These are phyloP conservation scores for Lucilia cuprina DNA, from an alignment of 1,140 invertebrate species.

Conservation along the genomic window DNA sequence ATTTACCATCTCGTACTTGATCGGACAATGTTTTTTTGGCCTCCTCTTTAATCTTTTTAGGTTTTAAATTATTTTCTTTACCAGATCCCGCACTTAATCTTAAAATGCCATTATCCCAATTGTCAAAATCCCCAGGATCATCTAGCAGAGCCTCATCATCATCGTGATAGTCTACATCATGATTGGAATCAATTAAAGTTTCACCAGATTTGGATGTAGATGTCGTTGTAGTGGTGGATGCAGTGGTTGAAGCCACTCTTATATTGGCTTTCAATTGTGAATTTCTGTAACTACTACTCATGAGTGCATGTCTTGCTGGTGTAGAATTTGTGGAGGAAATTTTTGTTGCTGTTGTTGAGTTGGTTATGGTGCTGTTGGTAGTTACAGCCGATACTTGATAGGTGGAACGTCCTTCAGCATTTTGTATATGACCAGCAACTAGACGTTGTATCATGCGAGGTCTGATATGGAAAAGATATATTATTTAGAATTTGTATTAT, in stretches of 20 bases:
- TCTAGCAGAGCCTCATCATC: constrained; percentile 61
- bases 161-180: constrained; percentile 37
- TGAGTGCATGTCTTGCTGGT: not conserved
- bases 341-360: constrained; percentile 19
- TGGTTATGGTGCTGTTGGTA: constrained; percentile 44
- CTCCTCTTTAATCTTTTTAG: constrained; percentile 71
- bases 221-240: constrained; percentile 36
- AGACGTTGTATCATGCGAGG: constrained; percentile 67
- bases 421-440: constrained; percentile 69
- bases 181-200: constrained; percentile 10
- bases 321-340: not conserved
- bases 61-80: constrained; percentile 64
- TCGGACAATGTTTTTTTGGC: constrained; percentile 82
- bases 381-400: constrained; percentile 54
- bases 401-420: constrained; percentile 53
- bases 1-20: constrained; percentile 87
- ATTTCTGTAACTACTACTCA: constrained; percentile 32
- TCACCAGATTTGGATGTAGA: constrained; percentile 19
- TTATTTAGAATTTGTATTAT: too few relatives aligned
- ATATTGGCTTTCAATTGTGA: constrained; percentile 29
- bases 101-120: constrained; percentile 72
- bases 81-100: constrained; percentile 73
- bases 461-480: constrained; percentile 49
- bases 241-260: constrained; percentile 1
- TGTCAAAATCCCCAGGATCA: constrained; percentile 60